These are phyloP conservation scores for Psix sp. DNA, from an alignment of 1,140 invertebrate species.

Conservation along the genomic window DNA sequence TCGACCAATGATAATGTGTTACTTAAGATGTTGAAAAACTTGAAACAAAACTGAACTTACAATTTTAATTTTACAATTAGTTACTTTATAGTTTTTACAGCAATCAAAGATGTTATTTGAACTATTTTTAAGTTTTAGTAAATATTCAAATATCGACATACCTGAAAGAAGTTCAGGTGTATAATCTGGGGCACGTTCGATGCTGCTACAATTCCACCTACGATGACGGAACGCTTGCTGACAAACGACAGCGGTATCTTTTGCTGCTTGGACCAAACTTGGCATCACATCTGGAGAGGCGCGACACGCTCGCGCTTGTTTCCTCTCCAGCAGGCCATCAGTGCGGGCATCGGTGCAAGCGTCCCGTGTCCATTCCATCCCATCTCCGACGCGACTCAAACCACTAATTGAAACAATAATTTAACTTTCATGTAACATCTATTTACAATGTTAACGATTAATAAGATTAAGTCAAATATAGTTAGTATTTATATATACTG, in stretches of 20 bases:
- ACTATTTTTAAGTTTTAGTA: too few relatives aligned
- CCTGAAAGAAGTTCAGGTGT: conserved; percentile 87
- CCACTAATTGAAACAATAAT: conserved; percentile 60
- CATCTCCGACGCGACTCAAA: conserved; percentile 67
- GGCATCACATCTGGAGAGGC: conserved; percentile 84
- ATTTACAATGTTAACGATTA: too few relatives aligned
- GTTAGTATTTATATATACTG: too few relatives aligned
- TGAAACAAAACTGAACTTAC: too few relatives aligned
- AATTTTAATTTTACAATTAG: too few relatives aligned
- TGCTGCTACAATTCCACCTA: conserved; percentile 91
- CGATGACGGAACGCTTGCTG: conserved; percentile 84
- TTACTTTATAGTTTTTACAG: too few relatives aligned
- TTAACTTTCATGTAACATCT: too few relatives aligned
- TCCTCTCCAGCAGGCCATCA: conserved; percentile 78
- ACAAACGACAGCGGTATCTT: conserved; percentile 83
- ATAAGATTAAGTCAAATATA: too few relatives aligned
- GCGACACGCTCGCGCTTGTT: conserved; percentile 82
- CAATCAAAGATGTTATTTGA: too few relatives aligned
- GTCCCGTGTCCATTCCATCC: conserved; percentile 70
- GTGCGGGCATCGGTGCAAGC: conserved; percentile 77
- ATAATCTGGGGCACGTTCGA: conserved; percentile 83
- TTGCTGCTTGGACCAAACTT: conserved; percentile 84
- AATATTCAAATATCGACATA: too few relatives aligned
- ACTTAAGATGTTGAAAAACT: too few relatives aligned
- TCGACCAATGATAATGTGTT: too few relatives aligned